phyloP scores from a whole-genome alignment of 37 sponge, comb jelly and placozoan species.

The Beroe ovata region DNA sequence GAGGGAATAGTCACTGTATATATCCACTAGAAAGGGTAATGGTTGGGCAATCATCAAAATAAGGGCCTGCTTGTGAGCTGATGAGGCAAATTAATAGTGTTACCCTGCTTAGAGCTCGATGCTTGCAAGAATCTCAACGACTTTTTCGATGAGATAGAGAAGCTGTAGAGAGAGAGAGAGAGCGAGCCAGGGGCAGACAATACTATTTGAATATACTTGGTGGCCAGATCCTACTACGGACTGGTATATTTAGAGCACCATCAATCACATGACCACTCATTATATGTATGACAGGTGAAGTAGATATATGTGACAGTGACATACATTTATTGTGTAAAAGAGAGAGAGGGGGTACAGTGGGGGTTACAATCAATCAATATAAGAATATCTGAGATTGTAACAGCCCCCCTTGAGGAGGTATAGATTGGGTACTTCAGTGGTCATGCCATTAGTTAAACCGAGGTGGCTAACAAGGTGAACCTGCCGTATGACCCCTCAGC shows the following conservation, averaged over 20 bases:
- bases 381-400: too few relatives aligned
- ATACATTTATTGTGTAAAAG: too few relatives aligned
- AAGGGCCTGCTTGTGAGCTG: slow-evolving; percentile 52
- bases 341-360: too few relatives aligned
- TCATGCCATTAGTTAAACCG: too few relatives aligned
- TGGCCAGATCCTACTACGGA: not conserved
- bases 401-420: too few relatives aligned
- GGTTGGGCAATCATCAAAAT: slow-evolving; percentile 46
- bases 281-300: too few relatives aligned
- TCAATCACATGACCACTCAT: too few relatives aligned
- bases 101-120: not conserved
- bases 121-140: slow-evolving; percentile 58
- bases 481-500: too few relatives aligned
- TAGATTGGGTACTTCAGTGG: too few relatives aligned
- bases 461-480: too few relatives aligned
- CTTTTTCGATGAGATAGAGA: not conserved
- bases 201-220: not conserved
- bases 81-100: slow-evolving; percentile 17
- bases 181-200: not conserved
- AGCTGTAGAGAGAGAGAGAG: not conserved
- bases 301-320: too few relatives aligned
- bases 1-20: not conserved
- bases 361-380: too few relatives aligned
- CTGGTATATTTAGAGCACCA: not conserved
- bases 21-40: not conserved